Percentiles rank a stretch among this genome's conserved stretches.
phyloP scores from a whole-genome alignment of 2,888 invertebrate species.

The Luffia ferchaultella region DNA sequence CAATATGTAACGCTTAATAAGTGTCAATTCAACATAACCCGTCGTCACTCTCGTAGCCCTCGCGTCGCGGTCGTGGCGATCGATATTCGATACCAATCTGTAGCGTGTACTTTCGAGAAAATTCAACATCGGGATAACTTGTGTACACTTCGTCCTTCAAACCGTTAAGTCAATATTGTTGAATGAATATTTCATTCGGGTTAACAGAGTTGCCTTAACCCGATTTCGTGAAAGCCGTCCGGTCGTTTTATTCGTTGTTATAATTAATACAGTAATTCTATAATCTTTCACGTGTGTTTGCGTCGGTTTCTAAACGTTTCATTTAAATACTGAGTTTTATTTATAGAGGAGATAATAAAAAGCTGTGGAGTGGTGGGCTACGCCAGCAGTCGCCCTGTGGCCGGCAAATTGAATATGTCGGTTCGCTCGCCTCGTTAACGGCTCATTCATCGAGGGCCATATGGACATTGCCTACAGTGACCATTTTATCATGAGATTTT shows the following conservation, averaged over 20 bases:
- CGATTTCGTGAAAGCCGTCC: no score
- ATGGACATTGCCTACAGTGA: constrained; percentile 23
- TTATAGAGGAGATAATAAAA: no score
- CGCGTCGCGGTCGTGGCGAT: no score
- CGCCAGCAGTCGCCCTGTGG: constrained; percentile 4
- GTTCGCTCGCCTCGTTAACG: constrained; percentile 32
- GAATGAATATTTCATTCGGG: background rate
- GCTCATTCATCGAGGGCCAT: constrained; percentile 50
- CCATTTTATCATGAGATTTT: background rate
- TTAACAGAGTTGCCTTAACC: background rate
- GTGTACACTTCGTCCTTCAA: background rate
- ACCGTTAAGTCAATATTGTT: background rate
- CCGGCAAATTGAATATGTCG: constrained; percentile 5
- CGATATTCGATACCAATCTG: no score
- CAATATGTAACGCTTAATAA: background rate
- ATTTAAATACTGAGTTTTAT: no score
- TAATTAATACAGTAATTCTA: no score
- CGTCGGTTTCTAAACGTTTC: no score
- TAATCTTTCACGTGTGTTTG: no score
- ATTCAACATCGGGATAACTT: background rate
- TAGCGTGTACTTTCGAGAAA: background rate
- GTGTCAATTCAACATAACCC: background rate
- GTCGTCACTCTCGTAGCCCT: background rate
- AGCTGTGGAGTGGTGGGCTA: no score
- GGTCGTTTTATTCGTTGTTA: no score